These are phyloP conservation scores for Apogon hyalosoma DNA, from an alignment of 2,797 vertebrate species.

Conservation along the genomic window DNA sequence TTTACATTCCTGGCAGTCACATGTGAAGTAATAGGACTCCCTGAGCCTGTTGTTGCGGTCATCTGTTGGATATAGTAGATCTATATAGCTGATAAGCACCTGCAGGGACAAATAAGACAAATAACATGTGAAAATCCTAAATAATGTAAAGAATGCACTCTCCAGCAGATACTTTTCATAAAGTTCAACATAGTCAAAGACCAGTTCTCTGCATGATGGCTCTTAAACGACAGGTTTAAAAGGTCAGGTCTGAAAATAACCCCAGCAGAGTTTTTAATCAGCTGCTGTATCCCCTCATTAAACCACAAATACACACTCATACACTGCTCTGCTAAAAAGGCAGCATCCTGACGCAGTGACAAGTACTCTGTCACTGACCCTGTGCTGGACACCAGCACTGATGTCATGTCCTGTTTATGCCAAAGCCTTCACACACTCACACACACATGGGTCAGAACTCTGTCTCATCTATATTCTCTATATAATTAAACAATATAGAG, in stretches of 20 bases:
- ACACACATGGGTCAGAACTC: too few relatives aligned
- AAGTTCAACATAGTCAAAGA: not conserved
- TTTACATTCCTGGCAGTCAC: slow-evolving; percentile 90
- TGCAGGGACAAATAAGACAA: slow-evolving; percentile 56
- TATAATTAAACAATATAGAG: too few relatives aligned
- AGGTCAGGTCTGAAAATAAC: slow-evolving; percentile 44
- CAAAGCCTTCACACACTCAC: not conserved
- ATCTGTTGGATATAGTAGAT: slow-evolving; percentile 94
- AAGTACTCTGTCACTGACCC: not conserved
- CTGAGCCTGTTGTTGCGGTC: slow-evolving; percentile 91
- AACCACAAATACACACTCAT: slow-evolving; percentile 15
- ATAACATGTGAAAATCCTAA: not conserved
- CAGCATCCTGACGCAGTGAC: slow-evolving; percentile 5
- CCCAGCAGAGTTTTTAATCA: slow-evolving; percentile 10
- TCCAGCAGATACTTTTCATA: not conserved
- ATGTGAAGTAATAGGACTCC: slow-evolving; percentile 93
- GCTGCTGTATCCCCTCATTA: slow-evolving; percentile 12
- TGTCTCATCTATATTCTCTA: too few relatives aligned
- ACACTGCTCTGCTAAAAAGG: not conserved
- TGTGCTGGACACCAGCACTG: not conserved
- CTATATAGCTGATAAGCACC: slow-evolving; percentile 97
- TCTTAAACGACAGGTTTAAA: slow-evolving; percentile 1
- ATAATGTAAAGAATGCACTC: not conserved
- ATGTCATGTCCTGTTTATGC: not conserved
- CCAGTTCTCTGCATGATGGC: not conserved